phyloP scores from a whole-genome alignment of 2,113 vertebrate genomes.

The Lontra canadensis region DNA sequence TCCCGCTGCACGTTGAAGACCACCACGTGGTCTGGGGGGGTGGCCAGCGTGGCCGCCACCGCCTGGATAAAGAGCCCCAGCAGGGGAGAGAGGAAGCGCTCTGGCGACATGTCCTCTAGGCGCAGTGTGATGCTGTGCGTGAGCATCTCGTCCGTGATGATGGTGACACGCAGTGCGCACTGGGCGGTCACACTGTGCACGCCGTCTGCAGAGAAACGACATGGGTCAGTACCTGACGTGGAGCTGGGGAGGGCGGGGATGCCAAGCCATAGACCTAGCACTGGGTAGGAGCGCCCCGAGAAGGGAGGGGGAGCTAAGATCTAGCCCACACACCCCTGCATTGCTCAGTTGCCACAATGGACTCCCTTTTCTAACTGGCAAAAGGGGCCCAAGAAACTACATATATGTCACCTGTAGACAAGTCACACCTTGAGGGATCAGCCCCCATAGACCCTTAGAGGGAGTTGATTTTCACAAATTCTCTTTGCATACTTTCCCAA shows the following conservation, averaged over 20 bases:
- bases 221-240: background rate
- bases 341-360: background rate
- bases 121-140: conserved; percentile 97
- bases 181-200: conserved; percentile 93
- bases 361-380: background rate
- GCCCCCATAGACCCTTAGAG: too few species aligned
- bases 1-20: conserved; percentile 97
- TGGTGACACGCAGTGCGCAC: conserved; percentile 94
- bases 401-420: background rate
- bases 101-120: conserved; percentile 94
- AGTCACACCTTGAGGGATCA: background rate
- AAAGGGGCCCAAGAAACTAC: background rate
- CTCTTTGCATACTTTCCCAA: background rate
- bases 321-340: background rate
- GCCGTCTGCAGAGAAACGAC: conserved; percentile 85
- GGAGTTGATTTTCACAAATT: background rate
- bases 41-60: conserved; percentile 92
- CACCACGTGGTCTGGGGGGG: conserved; percentile 89
- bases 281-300: background rate
- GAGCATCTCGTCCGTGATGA: conserved; percentile 98
- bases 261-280: background rate
- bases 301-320: background rate
- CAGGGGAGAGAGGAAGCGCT: conserved; percentile 94
- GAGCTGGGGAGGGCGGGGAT: background rate
- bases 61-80: conserved; percentile 94